A percentile compares a stretch with the other conserved stretches of the same genome.
These are phyloP conservation scores for Xiphorhynchus elegans DNA, from an alignment of 2,113 vertebrate species.

Conservation along the genomic window DNA sequence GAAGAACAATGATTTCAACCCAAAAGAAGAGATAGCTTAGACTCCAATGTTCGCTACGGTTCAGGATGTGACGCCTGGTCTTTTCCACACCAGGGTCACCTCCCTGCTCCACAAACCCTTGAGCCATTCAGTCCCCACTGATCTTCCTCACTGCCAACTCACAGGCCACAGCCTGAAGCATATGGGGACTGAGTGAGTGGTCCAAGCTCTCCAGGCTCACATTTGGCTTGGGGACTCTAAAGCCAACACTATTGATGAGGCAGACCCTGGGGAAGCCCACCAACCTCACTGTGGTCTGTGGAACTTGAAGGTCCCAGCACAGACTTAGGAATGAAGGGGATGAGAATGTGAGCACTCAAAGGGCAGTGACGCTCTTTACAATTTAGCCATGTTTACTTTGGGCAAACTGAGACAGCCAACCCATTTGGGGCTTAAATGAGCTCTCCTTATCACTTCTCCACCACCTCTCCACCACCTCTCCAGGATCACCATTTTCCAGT, in stretches of 20 bases:
- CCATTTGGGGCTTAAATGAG: neutral
- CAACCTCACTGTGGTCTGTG: neutral
- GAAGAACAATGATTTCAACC: neutral
- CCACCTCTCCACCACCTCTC: neutral
- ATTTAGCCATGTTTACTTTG: neutral
- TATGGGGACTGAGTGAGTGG: fast-evolving
- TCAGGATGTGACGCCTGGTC: neutral
- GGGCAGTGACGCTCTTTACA: neutral
- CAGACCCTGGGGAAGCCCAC: neutral
- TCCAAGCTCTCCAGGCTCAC: neutral
- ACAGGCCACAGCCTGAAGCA: neutral
- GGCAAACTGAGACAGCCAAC: neutral
- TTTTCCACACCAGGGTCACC: neutral
- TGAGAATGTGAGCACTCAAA: neutral
- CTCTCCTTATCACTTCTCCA: neutral
- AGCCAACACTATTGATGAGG: neutral
- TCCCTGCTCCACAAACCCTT: neutral
- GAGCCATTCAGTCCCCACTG: too few species aligned
- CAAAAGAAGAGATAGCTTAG: neutral
- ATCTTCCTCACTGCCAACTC: neutral
- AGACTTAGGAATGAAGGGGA: neutral
- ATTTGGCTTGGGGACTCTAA: neutral
- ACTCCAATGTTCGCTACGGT: neutral
- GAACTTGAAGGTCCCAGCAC: neutral
- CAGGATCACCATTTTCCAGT: neutral